These are phyloP conservation scores for Pachymerium ferrugineum DNA, from an alignment of 2,888 invertebrate species.

Conservation along the genomic window DNA sequence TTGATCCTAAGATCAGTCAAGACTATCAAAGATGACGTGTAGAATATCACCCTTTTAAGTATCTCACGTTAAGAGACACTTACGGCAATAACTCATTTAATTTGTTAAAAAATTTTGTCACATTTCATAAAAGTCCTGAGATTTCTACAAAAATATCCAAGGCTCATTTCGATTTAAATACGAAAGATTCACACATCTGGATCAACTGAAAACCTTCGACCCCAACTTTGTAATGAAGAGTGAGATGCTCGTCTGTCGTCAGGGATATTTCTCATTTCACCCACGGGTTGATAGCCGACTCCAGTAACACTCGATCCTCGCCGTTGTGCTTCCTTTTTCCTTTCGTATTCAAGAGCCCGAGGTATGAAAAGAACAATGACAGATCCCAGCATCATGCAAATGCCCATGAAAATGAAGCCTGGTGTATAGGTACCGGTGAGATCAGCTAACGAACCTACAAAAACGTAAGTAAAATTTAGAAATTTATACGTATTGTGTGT, in stretches of 20 bases:
- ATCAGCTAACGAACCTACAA: slow-evolving; percentile 34
- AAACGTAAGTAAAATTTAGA: not conserved
- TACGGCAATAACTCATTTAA: too few relatives aligned
- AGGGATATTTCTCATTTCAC: not conserved
- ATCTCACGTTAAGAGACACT: too few relatives aligned
- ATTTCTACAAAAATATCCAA: slow-evolving; percentile 5
- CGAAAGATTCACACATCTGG: slow-evolving; percentile 1
- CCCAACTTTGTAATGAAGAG: not conserved
- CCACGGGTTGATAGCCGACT: not conserved
- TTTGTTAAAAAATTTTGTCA: slow-evolving; percentile 12
- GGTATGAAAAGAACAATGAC: slow-evolving; percentile 32
- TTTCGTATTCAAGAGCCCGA: slow-evolving; percentile 31
- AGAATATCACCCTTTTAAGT: not conserved
- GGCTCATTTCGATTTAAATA: not conserved
- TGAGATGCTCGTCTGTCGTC: not conserved
- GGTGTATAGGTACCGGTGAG: slow-evolving; percentile 33
- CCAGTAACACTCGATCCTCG: not conserved
- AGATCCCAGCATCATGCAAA: slow-evolving; percentile 9
- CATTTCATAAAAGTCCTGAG: slow-evolving; percentile 14
- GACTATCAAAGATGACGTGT: not conserved
- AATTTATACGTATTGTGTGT: too few relatives aligned
- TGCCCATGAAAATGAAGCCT: slow-evolving; percentile 36
- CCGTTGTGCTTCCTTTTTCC: not conserved
- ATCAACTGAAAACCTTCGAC: slow-evolving; percentile 14
- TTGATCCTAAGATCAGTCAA: not conserved